A percentile compares a stretch with the other conserved stretches of the same genome.
Conservation (phyloP, 2,113 vertebrate species). For the Podiceps cristatus region DNA sequence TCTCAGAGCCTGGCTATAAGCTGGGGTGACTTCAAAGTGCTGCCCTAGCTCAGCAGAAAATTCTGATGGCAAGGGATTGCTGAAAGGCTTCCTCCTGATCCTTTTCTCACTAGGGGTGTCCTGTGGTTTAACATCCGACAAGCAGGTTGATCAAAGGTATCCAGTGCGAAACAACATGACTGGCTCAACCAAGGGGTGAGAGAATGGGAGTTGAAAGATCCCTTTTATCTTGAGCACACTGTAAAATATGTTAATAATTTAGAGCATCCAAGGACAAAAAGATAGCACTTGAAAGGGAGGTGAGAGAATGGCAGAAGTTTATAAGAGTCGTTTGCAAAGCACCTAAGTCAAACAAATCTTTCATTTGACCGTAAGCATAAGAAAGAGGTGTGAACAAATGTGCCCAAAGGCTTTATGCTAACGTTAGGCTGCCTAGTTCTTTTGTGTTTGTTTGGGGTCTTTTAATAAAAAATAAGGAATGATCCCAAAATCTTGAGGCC, state of each 20-base stretch:
- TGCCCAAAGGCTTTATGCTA: neutral
- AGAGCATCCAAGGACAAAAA: constrained; percentile 47
- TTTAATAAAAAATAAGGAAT: neutral
- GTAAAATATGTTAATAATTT: constrained; percentile 48
- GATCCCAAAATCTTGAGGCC: neutral
- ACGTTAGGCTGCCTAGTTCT: neutral
- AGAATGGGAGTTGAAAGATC: neutral
- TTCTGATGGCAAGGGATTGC: neutral
- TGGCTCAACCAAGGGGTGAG: neutral
- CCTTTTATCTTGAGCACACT: constrained; percentile 39
- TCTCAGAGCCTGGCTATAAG: neutral
- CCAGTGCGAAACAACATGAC: neutral
- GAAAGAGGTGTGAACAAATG: constrained; percentile 42
- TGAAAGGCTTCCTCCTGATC: neutral
- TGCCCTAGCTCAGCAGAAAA: neutral
- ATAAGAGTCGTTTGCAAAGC: constrained; percentile 32
- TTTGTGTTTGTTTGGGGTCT: neutral
- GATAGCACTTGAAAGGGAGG: constrained; percentile 41
- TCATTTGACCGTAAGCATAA: neutral
- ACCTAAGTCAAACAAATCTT: constrained; percentile 43
- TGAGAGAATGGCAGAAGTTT: constrained; percentile 16
- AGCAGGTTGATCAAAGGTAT: constrained; percentile 48
- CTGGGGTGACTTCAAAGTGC: neutral
- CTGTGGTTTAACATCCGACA: neutral
- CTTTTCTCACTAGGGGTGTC: neutral